Evolutionary conservation across 64 coral and sea anemone genomes (phyloP).

Genomic region (Trachythela sp.): DNA sequence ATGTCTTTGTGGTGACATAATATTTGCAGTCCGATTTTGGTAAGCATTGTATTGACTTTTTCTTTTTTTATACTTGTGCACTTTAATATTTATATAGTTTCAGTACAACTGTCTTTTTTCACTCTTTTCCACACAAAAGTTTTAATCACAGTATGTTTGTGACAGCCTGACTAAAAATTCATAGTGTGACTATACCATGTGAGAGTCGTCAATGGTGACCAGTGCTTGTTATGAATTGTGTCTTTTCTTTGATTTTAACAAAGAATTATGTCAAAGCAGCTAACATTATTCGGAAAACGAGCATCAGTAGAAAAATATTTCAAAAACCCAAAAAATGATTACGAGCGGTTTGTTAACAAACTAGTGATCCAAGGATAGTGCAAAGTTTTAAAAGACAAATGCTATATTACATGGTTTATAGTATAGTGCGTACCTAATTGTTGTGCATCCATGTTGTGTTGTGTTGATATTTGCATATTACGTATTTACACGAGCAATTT

Average conservation of each 20-base stretch:
- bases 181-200: too few species aligned
- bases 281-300: slow-evolving; percentile 6
- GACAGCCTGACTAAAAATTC: too few species aligned
- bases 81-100: not conserved
- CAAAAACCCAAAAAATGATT: not conserved
- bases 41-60: slow-evolving; percentile 7
- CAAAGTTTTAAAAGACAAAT: too few species aligned
- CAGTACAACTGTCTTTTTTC: too few species aligned
- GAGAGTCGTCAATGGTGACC: not conserved
- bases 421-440: too few species aligned
- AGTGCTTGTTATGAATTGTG: not conserved
- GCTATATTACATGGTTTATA: too few species aligned
- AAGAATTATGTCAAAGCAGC: not conserved
- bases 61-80: not conserved
- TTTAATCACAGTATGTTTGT: not conserved
- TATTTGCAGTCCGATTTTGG: not conserved
- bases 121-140: not conserved
- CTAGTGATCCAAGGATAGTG: too few species aligned
- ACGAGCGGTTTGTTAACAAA: not conserved
- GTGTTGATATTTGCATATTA: too few species aligned
- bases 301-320: not conserved
- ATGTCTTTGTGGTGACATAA: not conserved
- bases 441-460: too few species aligned
- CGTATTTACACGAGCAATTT: too few species aligned
- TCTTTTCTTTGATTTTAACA: not conserved